phyloP scores from a whole-genome alignment of 1,140 invertebrate species.

The Acyrthosiphon pisum region DNA sequence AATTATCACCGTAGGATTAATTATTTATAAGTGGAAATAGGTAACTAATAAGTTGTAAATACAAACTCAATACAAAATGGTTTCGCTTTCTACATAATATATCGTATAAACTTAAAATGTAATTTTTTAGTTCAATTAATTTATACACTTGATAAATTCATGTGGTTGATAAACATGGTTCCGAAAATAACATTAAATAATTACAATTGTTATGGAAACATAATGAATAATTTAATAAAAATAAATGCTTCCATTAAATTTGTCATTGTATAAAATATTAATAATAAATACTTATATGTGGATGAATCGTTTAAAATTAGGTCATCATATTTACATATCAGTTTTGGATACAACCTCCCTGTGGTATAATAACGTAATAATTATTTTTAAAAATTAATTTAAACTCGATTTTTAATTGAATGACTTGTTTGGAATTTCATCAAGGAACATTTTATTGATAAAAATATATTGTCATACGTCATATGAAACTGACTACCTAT shows the following conservation, averaged over 20 bases:
- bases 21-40: not conserved
- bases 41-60: not conserved
- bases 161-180: not conserved
- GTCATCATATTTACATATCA: not conserved
- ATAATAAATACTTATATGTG: not conserved
- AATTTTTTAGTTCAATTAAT: not conserved
- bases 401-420: not conserved
- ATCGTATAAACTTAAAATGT: not conserved
- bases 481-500: not conserved
- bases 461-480: not conserved
- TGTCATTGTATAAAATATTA: not conserved
- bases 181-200: not conserved
- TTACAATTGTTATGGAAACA: not conserved
- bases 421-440: not conserved
- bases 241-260: not conserved
- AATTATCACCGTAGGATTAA: not conserved
- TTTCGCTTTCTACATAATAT: not conserved
- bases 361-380: not conserved
- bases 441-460: not conserved
- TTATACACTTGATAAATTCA: not conserved
- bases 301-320: conserved; percentile 8
- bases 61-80: not conserved
- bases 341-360: not conserved
- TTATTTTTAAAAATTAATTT: not conserved
- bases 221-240: conserved; percentile 13